Percentiles rank a stretch among this genome's conserved stretches.
Conservation (phyloP, 92 coral and sea anemone genomes). For the Ricordea florida region DNA sequence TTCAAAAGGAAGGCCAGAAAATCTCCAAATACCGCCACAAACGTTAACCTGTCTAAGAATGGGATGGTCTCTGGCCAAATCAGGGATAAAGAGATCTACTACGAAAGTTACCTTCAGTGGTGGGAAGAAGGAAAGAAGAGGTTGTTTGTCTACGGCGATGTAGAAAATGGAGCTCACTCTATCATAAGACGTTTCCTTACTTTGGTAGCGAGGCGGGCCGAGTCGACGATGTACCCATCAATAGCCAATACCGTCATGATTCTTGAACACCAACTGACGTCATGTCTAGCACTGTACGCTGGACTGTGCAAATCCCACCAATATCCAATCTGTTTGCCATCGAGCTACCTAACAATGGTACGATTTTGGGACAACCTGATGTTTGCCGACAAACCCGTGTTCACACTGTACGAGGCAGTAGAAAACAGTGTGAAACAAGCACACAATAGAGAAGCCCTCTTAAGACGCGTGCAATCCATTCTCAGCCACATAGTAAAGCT, state of each 20-base stretch:
- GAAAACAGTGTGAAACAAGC: constrained; percentile 8
- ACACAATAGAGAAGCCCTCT: not conserved
- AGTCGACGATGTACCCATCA: constrained; percentile 65
- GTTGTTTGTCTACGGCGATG: constrained; percentile 54
- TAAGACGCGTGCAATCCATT: constrained; percentile 4
- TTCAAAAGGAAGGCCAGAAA: constrained; percentile 21
- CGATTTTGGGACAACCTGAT: constrained; percentile 60
- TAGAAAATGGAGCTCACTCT: constrained; percentile 51
- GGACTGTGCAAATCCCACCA: constrained; percentile 17
- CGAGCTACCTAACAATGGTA: constrained; percentile 60
- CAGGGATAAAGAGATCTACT: constrained; percentile 21
- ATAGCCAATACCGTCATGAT: constrained; percentile 70
- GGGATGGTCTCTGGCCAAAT: constrained; percentile 75
- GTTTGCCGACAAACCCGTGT: constrained; percentile 20
- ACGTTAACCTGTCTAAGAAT: not conserved
- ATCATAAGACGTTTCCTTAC: constrained; percentile 67
- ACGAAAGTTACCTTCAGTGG: constrained; percentile 59
- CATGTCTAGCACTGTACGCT: constrained; percentile 64
- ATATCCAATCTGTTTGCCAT: constrained; percentile 57
- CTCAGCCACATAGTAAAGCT: constrained; percentile 46
- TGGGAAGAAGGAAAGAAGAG: constrained; percentile 70
- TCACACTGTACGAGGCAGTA: constrained; percentile 42
- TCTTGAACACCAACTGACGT: constrained; percentile 68
- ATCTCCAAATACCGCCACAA: not conserved
- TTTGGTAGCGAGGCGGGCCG: constrained; percentile 52